Conservation (phyloP, 2,797 vertebrate genomes). For the Semotilus atromaculatus region DNA sequence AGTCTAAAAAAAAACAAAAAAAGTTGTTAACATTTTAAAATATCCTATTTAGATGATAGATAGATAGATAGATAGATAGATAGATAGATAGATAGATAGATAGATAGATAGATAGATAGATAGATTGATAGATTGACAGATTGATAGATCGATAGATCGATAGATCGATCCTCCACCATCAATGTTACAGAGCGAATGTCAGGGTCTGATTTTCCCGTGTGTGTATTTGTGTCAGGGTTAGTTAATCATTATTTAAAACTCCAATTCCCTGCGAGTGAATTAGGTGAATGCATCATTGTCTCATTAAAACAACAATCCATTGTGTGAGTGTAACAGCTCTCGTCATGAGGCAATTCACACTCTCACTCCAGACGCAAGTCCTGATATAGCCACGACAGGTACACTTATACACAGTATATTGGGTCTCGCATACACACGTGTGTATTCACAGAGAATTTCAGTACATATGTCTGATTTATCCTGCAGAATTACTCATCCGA, state of each 20-base stretch:
- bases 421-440: background rate
- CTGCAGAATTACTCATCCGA: background rate
- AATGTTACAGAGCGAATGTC: too few species aligned
- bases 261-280: slow-evolving; percentile 50
- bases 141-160: too few species aligned
- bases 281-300: slow-evolving; percentile 57
- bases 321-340: slow-evolving; percentile 54
- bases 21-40: too few species aligned
- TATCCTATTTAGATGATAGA: too few species aligned
- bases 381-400: background rate
- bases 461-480: background rate
- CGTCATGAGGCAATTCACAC: slow-evolving; percentile 51
- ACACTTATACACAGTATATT: background rate
- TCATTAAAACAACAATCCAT: slow-evolving; percentile 63
- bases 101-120: too few species aligned
- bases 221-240: slow-evolving; percentile 45
- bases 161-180: too few species aligned
- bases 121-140: too few species aligned
- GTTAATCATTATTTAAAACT: slow-evolving; percentile 58
- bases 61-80: too few species aligned
- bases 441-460: background rate
- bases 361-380: slow-evolving; percentile 16
- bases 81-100: too few species aligned
- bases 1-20: too few species aligned
- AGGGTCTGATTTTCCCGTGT: too few species aligned